These are phyloP conservation scores for Oscheius sp. DNA, from an alignment of 2,888 invertebrate species.

Conservation along the genomic window DNA sequence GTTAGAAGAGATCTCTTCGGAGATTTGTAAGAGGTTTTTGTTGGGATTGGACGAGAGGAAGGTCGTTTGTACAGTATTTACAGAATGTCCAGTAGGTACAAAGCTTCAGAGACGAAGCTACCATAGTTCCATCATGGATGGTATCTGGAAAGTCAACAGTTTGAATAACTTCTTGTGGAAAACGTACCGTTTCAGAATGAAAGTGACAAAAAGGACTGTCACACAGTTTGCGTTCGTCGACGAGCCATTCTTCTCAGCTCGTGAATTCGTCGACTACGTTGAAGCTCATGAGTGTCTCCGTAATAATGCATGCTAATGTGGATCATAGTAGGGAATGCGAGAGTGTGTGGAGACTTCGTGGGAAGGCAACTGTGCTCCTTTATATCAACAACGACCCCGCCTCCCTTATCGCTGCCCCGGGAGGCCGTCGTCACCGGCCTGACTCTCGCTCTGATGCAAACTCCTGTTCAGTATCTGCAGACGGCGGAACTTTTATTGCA, in stretches of 20 bases:
- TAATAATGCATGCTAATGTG: conserved; percentile 33
- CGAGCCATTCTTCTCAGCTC: conserved; percentile 8
- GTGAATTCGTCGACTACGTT: conserved; percentile 9
- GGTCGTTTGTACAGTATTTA: background rate
- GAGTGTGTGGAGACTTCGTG: background rate
- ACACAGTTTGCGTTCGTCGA: conserved; percentile 27
- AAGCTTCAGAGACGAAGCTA: background rate
- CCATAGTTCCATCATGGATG: background rate
- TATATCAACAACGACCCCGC: conserved; percentile 24
- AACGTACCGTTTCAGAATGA: background rate
- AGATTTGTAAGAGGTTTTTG: background rate
- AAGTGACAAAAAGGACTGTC: background rate
- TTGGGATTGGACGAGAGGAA: background rate
- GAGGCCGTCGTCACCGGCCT: conserved; percentile 10
- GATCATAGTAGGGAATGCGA: conserved; percentile 4
- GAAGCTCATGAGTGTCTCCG: conserved; percentile 21
- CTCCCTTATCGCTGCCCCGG: conserved; percentile 25
- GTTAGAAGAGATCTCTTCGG: too few relatives aligned
- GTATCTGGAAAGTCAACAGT: background rate
- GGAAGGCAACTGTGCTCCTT: conserved; percentile 20
- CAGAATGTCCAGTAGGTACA: background rate
- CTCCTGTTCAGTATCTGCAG: too few relatives aligned
- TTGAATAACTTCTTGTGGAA: background rate
- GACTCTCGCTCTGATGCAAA: conserved; percentile 18
- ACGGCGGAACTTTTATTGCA: conserved; percentile 12